These are phyloP conservation scores for Acanthosepion esculentum DNA, from an alignment of 2,888 invertebrate species.

Conservation along the genomic window DNA sequence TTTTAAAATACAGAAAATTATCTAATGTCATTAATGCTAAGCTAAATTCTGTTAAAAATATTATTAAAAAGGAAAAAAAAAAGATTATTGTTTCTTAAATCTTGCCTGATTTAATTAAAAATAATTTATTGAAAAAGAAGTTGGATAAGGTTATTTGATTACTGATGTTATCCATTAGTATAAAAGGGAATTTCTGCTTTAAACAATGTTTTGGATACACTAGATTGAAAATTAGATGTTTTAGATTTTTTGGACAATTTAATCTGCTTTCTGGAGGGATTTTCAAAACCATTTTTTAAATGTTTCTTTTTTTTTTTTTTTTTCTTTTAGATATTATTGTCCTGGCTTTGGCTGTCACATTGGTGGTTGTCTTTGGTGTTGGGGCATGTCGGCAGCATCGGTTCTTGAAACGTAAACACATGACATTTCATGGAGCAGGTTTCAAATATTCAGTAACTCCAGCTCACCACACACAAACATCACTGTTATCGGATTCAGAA, in stretches of 20 bases:
- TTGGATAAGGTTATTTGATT: too few relatives aligned
- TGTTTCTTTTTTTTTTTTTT: not conserved
- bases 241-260: not conserved
- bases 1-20: too few relatives aligned
- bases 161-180: too few relatives aligned
- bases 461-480: slow-evolving; percentile 51
- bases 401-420: slow-evolving; percentile 54
- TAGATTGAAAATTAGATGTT: too few relatives aligned
- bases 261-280: not conserved
- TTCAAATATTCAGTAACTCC: slow-evolving; percentile 50
- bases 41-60: too few relatives aligned
- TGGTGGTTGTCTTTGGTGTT: slow-evolving; percentile 63
- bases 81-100: too few relatives aligned
- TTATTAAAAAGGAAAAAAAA: too few relatives aligned
- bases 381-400: slow-evolving; percentile 64
- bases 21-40: too few relatives aligned
- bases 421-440: slow-evolving; percentile 50
- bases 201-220: too few relatives aligned
- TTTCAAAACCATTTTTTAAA: not conserved
- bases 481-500: slow-evolving; percentile 54
- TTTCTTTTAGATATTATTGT: slow-evolving; percentile 64
- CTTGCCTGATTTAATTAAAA: too few relatives aligned
- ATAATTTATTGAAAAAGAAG: too few relatives aligned
- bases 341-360: slow-evolving; percentile 58
- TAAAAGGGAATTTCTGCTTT: too few relatives aligned